Evolutionary conservation across 2,797 vertebrate genomes (phyloP).

Genomic region (Pelobates cultripes): DNA sequence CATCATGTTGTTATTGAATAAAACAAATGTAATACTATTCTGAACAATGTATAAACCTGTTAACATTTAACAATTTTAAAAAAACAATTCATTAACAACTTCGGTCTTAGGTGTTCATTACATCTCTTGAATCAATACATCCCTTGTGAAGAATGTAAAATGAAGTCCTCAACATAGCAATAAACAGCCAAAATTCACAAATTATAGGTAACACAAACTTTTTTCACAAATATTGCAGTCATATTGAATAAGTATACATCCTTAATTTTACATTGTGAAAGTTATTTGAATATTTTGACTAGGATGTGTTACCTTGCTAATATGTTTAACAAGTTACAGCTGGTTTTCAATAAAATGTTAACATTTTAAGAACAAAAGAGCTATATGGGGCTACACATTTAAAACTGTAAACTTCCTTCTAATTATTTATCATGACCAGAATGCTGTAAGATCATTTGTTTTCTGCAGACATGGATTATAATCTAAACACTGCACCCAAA

Average conservation of each 20-base stretch:
- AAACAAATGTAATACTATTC: no score
- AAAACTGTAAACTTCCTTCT: conserved; percentile 32
- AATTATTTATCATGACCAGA: conserved; percentile 37
- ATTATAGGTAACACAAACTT: no score
- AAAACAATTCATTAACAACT: no score
- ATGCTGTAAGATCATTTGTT: conserved; percentile 42
- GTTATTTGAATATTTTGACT: conserved; percentile 10
- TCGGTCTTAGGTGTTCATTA: no score
- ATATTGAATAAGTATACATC: neutral
- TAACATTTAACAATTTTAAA: no score
- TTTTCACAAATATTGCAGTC: neutral
- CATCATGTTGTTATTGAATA: no score
- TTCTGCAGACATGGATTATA: conserved; percentile 38
- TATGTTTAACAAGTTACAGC: conserved; percentile 16
- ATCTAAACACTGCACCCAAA: conserved; percentile 28
- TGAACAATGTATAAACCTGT: no score
- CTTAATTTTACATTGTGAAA: neutral
- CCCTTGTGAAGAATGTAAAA: no score
- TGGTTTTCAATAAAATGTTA: conserved; percentile 8
- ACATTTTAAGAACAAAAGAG: conserved; percentile 7
- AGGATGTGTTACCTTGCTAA: conserved; percentile 20
- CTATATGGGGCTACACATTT: conserved; percentile 31
- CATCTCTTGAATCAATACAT: no score
- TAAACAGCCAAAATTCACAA: no score
- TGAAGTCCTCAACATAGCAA: no score